Percentiles rank a stretch among this genome's conserved stretches.
Conservation (phyloP, 1,140 invertebrate genomes). For the Drosophila tani region DNA sequence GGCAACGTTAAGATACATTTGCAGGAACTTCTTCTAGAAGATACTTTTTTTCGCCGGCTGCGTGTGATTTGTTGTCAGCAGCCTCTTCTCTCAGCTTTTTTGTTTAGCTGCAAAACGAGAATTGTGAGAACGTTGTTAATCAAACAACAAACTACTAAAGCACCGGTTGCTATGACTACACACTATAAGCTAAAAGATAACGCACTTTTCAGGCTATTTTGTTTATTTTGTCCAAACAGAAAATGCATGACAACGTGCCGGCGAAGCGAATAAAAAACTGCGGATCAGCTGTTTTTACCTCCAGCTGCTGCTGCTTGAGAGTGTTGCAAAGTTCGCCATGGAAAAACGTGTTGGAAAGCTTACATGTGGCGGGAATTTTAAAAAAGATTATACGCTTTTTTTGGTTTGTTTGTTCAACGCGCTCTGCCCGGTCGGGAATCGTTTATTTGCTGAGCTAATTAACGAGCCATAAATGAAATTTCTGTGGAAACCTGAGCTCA, state of each 20-base stretch:
- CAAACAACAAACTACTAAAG: slow-evolving; percentile 21
- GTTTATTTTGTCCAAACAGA: slow-evolving; percentile 36
- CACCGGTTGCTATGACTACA: slow-evolving; percentile 44
- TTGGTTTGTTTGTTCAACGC: slow-evolving; percentile 11
- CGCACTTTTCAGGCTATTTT: slow-evolving; percentile 4
- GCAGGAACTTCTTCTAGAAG: background rate
- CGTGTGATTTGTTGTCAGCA: background rate
- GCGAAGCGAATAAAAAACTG: background rate
- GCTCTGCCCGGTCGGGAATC: background rate
- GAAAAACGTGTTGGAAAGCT: slow-evolving; percentile 20
- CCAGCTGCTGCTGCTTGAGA: background rate
- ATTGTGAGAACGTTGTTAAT: slow-evolving; percentile 39
- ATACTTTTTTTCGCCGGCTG: slow-evolving; percentile 12
- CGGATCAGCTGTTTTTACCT: slow-evolving; percentile 22
- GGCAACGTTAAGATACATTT: slow-evolving; percentile 4
- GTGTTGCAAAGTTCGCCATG: slow-evolving; percentile 9
- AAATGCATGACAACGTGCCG: slow-evolving; percentile 20
- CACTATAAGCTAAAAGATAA: slow-evolving; percentile 3
- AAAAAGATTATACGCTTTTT: slow-evolving; percentile 2
- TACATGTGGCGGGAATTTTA: slow-evolving; percentile 13
- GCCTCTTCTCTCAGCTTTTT: slow-evolving; percentile 19
- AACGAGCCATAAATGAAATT: slow-evolving; percentile 70
- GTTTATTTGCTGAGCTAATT: slow-evolving; percentile 60
- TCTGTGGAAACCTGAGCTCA: slow-evolving; percentile 51
- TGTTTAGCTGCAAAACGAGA: slow-evolving; percentile 42